phyloP scores from a whole-genome alignment of 2,888 invertebrate species.

The Cheilosia scutellata region DNA sequence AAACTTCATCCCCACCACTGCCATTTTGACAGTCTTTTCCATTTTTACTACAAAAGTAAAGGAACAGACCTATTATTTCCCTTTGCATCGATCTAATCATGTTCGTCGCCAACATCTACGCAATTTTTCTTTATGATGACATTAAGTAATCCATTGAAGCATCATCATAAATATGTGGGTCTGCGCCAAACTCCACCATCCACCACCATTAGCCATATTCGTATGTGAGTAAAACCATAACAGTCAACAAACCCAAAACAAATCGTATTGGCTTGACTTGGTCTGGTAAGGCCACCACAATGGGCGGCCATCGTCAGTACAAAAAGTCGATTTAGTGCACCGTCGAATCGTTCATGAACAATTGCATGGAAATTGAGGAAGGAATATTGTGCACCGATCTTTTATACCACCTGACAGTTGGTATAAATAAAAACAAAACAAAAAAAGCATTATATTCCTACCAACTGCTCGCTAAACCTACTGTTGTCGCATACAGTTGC shows the following conservation, averaged over 20 bases:
- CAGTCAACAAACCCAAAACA: slow-evolving; percentile 54
- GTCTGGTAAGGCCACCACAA: slow-evolving; percentile 9
- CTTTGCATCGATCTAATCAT: slow-evolving; percentile 29
- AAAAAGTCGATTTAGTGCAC: slow-evolving; percentile 54
- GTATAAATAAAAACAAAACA: slow-evolving; percentile 54
- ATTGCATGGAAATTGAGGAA: slow-evolving; percentile 74
- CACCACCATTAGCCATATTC: slow-evolving; percentile 68
- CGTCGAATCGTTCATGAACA: slow-evolving; percentile 38
- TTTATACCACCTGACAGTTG: slow-evolving; percentile 69
- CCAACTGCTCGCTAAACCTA: slow-evolving; percentile 18
- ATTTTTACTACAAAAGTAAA: too few species aligned
- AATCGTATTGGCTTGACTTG: slow-evolving; percentile 32
- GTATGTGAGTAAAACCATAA: slow-evolving; percentile 64
- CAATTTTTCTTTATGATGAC: slow-evolving; percentile 70
- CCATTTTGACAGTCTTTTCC: too few species aligned
- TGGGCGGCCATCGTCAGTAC: slow-evolving; percentile 43
- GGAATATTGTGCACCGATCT: slow-evolving; percentile 67
- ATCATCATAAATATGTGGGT: slow-evolving; percentile 66
- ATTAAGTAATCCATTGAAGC: slow-evolving; percentile 71
- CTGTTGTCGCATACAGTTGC: slow-evolving; percentile 43
- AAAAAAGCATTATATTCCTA: slow-evolving; percentile 33
- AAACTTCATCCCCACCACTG: too few species aligned
- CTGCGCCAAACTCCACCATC: slow-evolving; percentile 14
- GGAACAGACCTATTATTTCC: too few species aligned
- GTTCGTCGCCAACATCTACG: slow-evolving; percentile 12